Base-by-base conservation (phyloP, 1,140 invertebrate species). In the Eulimnadia texana region DNA sequence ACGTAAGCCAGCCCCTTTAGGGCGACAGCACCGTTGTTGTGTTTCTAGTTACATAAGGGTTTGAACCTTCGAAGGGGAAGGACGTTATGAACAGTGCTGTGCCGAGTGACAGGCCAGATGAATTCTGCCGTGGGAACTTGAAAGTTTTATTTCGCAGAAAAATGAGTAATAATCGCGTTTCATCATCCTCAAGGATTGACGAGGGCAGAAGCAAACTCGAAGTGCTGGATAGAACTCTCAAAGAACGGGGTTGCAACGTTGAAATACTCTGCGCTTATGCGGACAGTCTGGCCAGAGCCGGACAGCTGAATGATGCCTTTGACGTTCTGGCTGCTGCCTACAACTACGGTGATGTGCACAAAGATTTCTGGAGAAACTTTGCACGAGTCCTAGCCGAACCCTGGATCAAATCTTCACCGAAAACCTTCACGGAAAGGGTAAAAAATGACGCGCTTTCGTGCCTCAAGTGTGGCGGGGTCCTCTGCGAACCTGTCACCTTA, bases 401-500 rank as follows among this genome's bases (percentile, higher is more conserved):
- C 6, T 42, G 33, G 33, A 42, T 42, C 33, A 9, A 6, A 16
- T 42, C 16, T 9, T 42, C 33, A 16, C 33, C 55, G 25, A 20
- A 33, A 19, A 28, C 27, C 29, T 68, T 78, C 1, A 61, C 77
- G 2, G 76, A 78, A 42, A 52, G 53, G 6, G 29, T 47, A 16
- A 54, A 62, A 23, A 19, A 0, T 27, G 60, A 70, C 61, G 66
- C 70, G 57, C 80, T 85, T 65, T 73, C 77, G 0, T 90, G 88
- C 68, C 76, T 80, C 0, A 69, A 78, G 1, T 90, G 88, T 72
- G 75, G 78, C 61, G 80, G 83, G 13, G 77, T 86, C 3, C 71
- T 88, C 13, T 76, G 74, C 28, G 79, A 81, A 27, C 86, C 87
- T 3, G 80, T 86, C 24, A 89, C 85, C 13, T 71, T 82, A 9